Evolutionary conservation across 1,140 invertebrate species (phyloP), one percentile per base, ranked within the genome.

Genomic region (Drosophila ficusphila): DNA sequence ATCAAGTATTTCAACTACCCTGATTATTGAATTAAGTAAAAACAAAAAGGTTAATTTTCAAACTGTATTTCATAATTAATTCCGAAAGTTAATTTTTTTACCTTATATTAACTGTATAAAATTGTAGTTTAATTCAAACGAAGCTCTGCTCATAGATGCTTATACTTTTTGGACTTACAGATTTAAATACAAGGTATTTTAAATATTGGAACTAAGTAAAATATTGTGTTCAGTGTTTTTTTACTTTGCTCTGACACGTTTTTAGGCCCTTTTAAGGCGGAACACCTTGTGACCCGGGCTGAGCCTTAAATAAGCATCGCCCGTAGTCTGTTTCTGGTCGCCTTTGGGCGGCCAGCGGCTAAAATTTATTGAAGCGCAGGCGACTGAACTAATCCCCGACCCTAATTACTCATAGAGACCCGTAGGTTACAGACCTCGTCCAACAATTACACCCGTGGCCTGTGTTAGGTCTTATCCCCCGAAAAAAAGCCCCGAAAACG

Each of bases 331-430:
- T 12, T 21, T 47, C 46, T 31, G 44, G 57, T 56, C 39, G 52
- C 71, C 79, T 62, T 72, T 60, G 47, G 71, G 58, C 58, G 16
- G 61, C 46, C 52, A 49, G 18, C 56, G 36, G 19, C 56, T 39
- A 54, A 52, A 79, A 86, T 85, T 85, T 86, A 85, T 85, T 86
- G 69, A 64, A 74, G 68, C 76, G 57, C 42, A 76, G 73, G 72
- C 62, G 48, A 65, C 82, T 74, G 70, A 56, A 73, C 81, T 88
- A 86, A 86, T 76, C 82, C 81, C 73, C 57, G 82, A 86, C 81
- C 81, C 72, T 86, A 88, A 86, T 86, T 86, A 86, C 81, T 86
- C 81, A 86, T 73, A 65, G 82, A 57, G 68, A n/a, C n/a, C 44
- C 34, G 41, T 41, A 49, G 65, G 70, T 57, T 57, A 33, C 27